These are phyloP conservation scores for Patella caerulea DNA, from an alignment of 2,888 invertebrate genomes.

Conservation along the genomic window DNA sequence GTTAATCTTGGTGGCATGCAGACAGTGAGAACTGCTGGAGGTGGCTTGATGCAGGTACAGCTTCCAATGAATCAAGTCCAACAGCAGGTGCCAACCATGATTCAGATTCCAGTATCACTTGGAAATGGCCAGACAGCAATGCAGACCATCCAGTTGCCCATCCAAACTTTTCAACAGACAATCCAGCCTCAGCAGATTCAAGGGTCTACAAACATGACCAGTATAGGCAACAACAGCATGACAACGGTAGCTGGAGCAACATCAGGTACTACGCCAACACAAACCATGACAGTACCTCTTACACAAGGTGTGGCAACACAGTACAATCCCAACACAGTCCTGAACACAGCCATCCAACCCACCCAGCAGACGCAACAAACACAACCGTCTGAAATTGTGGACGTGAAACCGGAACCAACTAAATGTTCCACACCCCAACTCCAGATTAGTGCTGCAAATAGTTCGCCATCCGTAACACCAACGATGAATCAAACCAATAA, in stretches of 20 bases:
- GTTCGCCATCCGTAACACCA: slow-evolving; percentile 1
- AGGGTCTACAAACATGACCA: slow-evolving; percentile 18
- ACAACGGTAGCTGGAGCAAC: slow-evolving; percentile 24
- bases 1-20: slow-evolving; percentile 48
- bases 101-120: slow-evolving; percentile 89
- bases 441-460: slow-evolving; percentile 12
- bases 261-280: slow-evolving; percentile 22
- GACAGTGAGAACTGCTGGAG: slow-evolving; percentile 38
- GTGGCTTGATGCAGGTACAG: slow-evolving; percentile 76
- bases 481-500: background rate
- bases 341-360: slow-evolving; percentile 29
- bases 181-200: slow-evolving; percentile 34
- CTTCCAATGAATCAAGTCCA: slow-evolving; percentile 75
- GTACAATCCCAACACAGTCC: slow-evolving; percentile 19
- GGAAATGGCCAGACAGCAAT: slow-evolving; percentile 91
- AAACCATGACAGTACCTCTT: slow-evolving; percentile 23
- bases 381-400: background rate
- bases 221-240: slow-evolving; percentile 25
- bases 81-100: slow-evolving; percentile 75
- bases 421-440: slow-evolving; percentile 15
- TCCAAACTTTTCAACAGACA: slow-evolving; percentile 80
- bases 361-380: slow-evolving; percentile 24
- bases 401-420: slow-evolving; percentile 7
- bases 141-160: slow-evolving; percentile 94
- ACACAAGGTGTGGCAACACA: slow-evolving; percentile 21